Base-by-base conservation (phyloP, 2,113 vertebrate genomes). In the Myrmophylax atrothorax region DNA sequence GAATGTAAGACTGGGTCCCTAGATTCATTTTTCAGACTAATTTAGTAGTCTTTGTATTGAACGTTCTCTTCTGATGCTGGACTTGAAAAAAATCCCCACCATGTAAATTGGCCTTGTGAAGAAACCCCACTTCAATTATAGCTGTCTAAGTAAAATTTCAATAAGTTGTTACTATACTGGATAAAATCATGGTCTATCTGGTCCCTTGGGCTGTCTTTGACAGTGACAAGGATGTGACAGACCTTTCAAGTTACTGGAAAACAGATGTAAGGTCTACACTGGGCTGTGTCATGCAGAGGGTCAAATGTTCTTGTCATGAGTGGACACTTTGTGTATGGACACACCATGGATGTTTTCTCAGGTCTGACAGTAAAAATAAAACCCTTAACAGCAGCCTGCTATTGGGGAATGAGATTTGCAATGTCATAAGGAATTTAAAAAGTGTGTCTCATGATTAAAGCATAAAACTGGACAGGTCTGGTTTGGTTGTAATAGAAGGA, bases 11-110 rank as follows among this genome's bases (percentile, higher is more conserved):
- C 59, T 73, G 20, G 66, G 64, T 95, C 49, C 47, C 83, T 44
- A 60, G 95, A 68, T 87, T 89, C 22, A 67, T 96, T 94, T 95
- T 77, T 56, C 79, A 84, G 80, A 46, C 47, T 90, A 55, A 89
- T 94, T 96, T 92, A 74, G 35, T 67, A 70, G 60, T 79, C 47
- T 42, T 93, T 35, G 37, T 70, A 75, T 55, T 78, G 68, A 94
- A 70, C 60, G n/a, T 55, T 90, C 83, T 70, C 80, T 40, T 94
- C 81, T 90, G 91, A 92, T 89, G 68, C 80, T 59, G 73, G 76
- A 87, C 73, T 87, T 87, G 63, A 88, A 90, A 84, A 33, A 29
- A 84, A 9, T 19, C 60, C 25, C 82, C 75, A 83, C 16, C 47
- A 37, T 63, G 56, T 56, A 87, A 87, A 89, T 88, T 9, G 28